A percentile compares a stretch with the other conserved stretches of the same genome.
These are phyloP conservation scores for Myiothlypis coronata DNA, from an alignment of 2,797 vertebrate species.

Conservation along the genomic window DNA sequence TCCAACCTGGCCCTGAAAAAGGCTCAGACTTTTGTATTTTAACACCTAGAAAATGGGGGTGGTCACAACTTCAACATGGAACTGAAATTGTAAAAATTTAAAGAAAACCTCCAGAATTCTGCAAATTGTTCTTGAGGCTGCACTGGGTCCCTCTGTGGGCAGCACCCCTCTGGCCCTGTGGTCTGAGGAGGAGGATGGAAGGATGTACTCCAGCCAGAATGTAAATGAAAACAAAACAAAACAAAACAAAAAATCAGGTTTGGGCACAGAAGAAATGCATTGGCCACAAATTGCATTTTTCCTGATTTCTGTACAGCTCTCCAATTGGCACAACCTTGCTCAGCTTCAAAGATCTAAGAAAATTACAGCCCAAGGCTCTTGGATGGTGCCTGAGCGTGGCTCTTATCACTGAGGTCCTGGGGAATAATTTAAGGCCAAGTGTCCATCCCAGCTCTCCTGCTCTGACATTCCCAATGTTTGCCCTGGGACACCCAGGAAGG, in stretches of 20 bases:
- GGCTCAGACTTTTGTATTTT: background rate
- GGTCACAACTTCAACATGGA: background rate
- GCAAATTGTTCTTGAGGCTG: background rate
- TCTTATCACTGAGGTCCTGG: background rate
- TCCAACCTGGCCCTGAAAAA: background rate
- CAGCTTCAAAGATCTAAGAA: constrained; percentile 6
- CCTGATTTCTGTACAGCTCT: background rate
- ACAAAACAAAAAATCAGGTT: background rate
- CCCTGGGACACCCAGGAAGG: background rate
- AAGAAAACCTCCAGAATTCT: background rate
- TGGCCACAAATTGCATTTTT: background rate
- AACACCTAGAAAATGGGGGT: background rate
- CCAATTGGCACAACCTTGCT: background rate
- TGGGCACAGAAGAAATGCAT: background rate
- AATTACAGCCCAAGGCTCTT: background rate
- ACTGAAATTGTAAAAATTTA: background rate
- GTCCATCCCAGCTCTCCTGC: background rate
- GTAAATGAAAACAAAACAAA: background rate
- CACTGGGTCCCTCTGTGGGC: background rate
- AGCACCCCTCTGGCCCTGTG: background rate
- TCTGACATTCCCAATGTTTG: background rate
- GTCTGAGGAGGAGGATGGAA: background rate
- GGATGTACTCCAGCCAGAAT: background rate
- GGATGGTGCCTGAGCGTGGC: background rate
- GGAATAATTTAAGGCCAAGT: background rate